phyloP scores from a whole-genome alignment of 2,797 vertebrate species.

The Galago senegalensis region DNA sequence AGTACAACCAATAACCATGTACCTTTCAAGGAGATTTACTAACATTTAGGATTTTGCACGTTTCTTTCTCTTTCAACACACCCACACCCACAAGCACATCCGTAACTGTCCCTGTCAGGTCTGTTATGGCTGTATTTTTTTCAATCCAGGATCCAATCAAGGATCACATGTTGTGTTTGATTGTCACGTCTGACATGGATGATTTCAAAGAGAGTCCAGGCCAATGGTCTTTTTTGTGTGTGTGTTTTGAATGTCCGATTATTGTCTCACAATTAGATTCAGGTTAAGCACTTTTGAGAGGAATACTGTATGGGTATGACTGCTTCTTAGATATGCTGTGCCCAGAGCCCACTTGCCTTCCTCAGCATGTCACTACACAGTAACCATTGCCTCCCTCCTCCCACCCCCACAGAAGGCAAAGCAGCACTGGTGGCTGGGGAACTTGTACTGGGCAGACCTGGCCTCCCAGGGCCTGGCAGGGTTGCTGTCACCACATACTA shows the following conservation, averaged over 20 bases:
- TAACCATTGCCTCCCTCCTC: too few relatives aligned
- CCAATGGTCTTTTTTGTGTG: not conserved
- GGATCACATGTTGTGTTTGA: not conserved
- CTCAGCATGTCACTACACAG: not conserved
- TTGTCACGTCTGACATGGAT: not conserved
- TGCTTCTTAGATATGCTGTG: not conserved
- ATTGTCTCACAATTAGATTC: not conserved
- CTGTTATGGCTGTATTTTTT: not conserved
- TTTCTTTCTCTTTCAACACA: not conserved
- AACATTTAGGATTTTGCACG: not conserved
- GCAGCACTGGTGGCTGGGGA: not conserved
- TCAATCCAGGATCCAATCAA: not conserved
- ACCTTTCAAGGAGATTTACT: not conserved
- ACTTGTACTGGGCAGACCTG: not conserved
- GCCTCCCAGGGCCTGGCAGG: not conserved
- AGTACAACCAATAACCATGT: not conserved
- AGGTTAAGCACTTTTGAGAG: not conserved
- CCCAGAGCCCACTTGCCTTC: not conserved
- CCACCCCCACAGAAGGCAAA: not conserved
- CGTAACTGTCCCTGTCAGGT: not conserved
- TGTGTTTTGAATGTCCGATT: not conserved
- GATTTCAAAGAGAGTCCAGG: conserved; percentile 7
- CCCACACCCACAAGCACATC: not conserved
- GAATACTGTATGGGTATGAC: not conserved
- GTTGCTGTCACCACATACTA: too few relatives aligned